phyloP scores from a whole-genome alignment of 2,113 vertebrate genomes.

The Percopsis transmontana region DNA sequence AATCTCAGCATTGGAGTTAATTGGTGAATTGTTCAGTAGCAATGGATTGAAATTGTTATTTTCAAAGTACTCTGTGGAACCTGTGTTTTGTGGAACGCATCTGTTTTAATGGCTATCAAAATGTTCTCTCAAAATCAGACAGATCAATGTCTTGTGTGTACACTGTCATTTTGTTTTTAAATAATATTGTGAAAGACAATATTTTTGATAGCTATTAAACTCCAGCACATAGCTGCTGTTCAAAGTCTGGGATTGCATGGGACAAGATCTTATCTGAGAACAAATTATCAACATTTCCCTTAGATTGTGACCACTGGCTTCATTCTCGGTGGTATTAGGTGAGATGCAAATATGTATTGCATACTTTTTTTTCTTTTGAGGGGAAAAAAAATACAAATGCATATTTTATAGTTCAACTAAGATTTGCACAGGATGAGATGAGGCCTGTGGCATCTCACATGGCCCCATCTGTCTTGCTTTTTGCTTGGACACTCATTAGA shows the following conservation, averaged over 20 bases:
- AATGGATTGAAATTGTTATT: slow-evolving; percentile 66
- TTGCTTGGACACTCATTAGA: slow-evolving; percentile 36
- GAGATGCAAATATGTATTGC: slow-evolving; percentile 49
- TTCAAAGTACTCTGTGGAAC: slow-evolving; percentile 68
- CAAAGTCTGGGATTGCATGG: slow-evolving; percentile 47
- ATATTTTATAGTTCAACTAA: slow-evolving; percentile 31
- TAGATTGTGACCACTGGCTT: slow-evolving; percentile 42
- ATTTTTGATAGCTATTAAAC: slow-evolving; percentile 80
- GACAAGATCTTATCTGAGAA: slow-evolving; percentile 36
- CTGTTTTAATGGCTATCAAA: slow-evolving; percentile 80
- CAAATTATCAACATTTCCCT: slow-evolving; percentile 25
- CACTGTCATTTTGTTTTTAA: slow-evolving; percentile 42
- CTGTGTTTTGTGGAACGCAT: slow-evolving; percentile 69
- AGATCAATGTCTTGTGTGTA: slow-evolving; percentile 54
- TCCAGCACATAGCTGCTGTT: slow-evolving; percentile 43
- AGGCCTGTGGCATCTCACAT: slow-evolving; percentile 41
- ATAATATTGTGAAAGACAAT: slow-evolving; percentile 50
- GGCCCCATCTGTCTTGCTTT: slow-evolving; percentile 45
- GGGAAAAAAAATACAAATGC: slow-evolving; percentile 36
- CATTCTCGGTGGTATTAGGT: slow-evolving; percentile 42
- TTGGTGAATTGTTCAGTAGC: slow-evolving; percentile 75
- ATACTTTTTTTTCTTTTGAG: slow-evolving; percentile 21
- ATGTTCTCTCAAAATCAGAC: slow-evolving; percentile 46
- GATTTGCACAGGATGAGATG: slow-evolving; percentile 67
- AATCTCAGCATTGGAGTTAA: slow-evolving; percentile 74